Conservation (phyloP, 2,113 vertebrate species). For the Gopherus evgoodei region DNA sequence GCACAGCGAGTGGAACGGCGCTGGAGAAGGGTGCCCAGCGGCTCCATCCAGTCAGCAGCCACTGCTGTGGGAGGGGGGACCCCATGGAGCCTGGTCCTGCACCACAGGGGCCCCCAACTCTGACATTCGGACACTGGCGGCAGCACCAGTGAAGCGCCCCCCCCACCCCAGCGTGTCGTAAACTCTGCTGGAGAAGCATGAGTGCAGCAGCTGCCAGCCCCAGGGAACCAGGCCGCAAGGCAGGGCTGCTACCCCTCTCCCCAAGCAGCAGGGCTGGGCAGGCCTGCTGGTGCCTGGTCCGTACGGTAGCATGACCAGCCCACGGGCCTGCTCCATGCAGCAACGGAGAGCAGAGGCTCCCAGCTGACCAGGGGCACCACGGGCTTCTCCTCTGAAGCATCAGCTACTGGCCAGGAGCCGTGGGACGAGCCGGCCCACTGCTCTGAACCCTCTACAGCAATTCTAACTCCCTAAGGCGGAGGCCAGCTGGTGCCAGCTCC, state of each 20-base stretch:
- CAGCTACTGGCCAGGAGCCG: background rate
- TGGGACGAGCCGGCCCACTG: background rate
- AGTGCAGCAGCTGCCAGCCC: background rate
- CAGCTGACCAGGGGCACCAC: background rate
- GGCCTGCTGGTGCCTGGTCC: no score
- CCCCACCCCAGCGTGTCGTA: background rate
- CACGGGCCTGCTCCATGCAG: background rate
- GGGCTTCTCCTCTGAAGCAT: background rate
- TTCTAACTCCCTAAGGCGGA: background rate
- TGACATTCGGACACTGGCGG: no score
- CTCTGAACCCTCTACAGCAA: background rate
- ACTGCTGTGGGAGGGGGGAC: no score
- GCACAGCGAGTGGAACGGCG: background rate
- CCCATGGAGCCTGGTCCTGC: no score
- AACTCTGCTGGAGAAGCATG: no score
- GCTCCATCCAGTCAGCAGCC: no score
- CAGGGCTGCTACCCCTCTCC: no score
- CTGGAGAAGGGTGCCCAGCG: background rate
- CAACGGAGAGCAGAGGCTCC: background rate
- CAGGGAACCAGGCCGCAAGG: no score
- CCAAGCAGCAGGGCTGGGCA: no score
- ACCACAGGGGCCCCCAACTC: background rate
- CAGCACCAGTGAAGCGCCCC: background rate
- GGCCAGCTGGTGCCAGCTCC: no score
- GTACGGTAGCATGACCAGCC: background rate